Evolutionary conservation across 2,797 vertebrate species (phyloP), one percentile per base, ranked within the genome.

Genomic region (Catamblyrhynchus diadema): DNA sequence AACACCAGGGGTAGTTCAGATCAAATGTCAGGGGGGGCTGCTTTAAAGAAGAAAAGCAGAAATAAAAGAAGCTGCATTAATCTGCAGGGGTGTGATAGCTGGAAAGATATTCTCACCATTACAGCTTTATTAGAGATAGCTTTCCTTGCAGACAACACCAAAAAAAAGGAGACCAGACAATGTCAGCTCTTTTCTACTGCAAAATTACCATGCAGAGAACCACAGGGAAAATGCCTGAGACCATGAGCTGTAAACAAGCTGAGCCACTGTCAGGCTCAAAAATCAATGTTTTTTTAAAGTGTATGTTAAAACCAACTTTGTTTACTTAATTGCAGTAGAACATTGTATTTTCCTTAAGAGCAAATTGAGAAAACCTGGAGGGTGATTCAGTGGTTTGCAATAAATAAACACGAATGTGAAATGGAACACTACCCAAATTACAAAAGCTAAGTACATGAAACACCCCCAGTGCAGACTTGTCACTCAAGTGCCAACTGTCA

Each of bases 261-360:
- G 51, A 81, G 91, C 95, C 85, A 50, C 92, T 95, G 93, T 93
- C 91, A 80, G 62, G 45, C 91, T 90, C 67, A 53, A 90, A 97
- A 94, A 62, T 87, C 87, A 94, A 90, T 97, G 89, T 93, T 95
- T 92, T 93, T 88, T 77, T 88, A 70, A 94, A 94, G 80, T 84
- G 64, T 93, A 64, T 81, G 82, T 88, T 93, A 91, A 95, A 95
- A 56, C 82, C 56, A 86, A 77, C 93, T 93, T 84, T 97, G 91
- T 96, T 95, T 96, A 94, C 80, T 94, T 95, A 95, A 90, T 88
- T 94, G 94, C 93, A 95, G 24, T 9, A 77, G 91, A 93, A 96
- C 94, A 88, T 95, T 94, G 90, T 96, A 80, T 95, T 95, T 96
- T 94, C 64, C 90, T 90, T 88, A 54, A 71, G 62, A 93, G 91